phyloP scores from a whole-genome alignment of 2,888 invertebrate genomes.

The Stenotaenia linearis region DNA sequence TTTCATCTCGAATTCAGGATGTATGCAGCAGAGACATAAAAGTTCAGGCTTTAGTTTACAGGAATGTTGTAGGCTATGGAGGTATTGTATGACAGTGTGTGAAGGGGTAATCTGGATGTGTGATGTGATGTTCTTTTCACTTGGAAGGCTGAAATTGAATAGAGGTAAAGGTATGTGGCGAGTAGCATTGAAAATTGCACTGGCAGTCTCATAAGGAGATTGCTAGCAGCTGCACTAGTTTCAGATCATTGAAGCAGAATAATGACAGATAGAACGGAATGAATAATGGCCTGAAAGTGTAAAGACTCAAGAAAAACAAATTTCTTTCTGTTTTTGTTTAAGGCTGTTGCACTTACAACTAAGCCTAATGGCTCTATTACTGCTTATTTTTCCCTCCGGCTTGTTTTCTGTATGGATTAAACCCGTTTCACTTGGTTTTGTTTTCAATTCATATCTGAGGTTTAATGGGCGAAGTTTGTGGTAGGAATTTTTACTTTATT shows the following conservation, averaged over 20 bases:
- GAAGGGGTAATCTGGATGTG: no score
- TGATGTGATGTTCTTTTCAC: background rate
- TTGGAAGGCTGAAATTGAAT: background rate
- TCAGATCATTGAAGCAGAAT: slow-evolving; percentile 6
- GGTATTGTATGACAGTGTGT: no score
- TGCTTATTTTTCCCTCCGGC: background rate
- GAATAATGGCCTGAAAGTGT: background rate
- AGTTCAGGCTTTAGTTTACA: background rate
- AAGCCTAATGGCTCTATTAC: background rate
- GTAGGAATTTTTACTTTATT: no score
- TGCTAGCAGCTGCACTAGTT: slow-evolving; percentile 1
- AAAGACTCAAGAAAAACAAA: background rate
- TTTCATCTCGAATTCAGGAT: no score
- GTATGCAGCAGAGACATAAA: background rate
- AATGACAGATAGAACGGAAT: background rate
- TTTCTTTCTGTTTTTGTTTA: background rate
- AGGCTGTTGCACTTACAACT: background rate
- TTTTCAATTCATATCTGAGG: background rate
- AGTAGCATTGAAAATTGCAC: background rate
- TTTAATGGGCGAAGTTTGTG: no score
- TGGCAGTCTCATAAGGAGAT: background rate
- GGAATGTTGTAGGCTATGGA: no score
- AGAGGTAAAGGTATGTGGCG: slow-evolving; percentile 1
- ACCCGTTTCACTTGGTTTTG: background rate
- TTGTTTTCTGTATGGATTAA: background rate